Percentiles rank a stretch among this genome's conserved stretches.
Conservation (phyloP, 2,888 invertebrate genomes). For the Oscheius sp. region DNA sequence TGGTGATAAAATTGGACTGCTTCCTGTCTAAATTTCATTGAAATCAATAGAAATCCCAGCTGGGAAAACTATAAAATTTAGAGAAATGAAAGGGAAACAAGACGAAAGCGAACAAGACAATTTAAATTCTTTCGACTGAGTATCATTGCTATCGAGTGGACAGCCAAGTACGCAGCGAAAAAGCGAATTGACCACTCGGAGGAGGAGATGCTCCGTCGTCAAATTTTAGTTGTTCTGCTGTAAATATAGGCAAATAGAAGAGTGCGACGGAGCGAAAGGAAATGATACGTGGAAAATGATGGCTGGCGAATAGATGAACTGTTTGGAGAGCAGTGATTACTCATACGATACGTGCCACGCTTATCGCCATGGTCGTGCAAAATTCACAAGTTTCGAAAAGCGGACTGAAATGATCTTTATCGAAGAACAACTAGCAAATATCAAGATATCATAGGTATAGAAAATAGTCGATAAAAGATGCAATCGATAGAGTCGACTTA, state of each 20-base stretch:
- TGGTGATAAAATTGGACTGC: not conserved
- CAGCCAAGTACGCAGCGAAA: constrained; percentile 1
- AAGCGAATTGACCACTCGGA: not conserved
- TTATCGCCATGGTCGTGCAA: no score
- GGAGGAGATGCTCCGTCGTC: not conserved
- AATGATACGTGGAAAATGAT: not conserved
- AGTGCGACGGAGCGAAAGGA: not conserved
- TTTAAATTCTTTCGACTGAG: constrained; percentile 9
- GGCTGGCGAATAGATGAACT: no score
- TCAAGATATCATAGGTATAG: no score
- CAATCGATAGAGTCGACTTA: no score
- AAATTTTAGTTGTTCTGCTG: not conserved
- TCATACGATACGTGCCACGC: no score
- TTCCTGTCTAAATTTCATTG: not conserved
- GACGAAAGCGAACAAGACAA: not conserved
- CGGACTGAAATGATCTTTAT: no score
- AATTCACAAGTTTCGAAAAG: no score
- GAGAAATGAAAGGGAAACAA: not conserved
- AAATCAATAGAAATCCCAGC: not conserved
- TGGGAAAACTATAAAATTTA: not conserved
- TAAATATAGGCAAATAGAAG: not conserved
- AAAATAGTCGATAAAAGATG: no score
- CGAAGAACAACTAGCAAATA: no score
- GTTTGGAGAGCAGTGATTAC: no score
- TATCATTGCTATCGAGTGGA: not conserved